Conservation (phyloP, 35 echinoderm and acorn worm species). For the Amphiura filiformis region DNA sequence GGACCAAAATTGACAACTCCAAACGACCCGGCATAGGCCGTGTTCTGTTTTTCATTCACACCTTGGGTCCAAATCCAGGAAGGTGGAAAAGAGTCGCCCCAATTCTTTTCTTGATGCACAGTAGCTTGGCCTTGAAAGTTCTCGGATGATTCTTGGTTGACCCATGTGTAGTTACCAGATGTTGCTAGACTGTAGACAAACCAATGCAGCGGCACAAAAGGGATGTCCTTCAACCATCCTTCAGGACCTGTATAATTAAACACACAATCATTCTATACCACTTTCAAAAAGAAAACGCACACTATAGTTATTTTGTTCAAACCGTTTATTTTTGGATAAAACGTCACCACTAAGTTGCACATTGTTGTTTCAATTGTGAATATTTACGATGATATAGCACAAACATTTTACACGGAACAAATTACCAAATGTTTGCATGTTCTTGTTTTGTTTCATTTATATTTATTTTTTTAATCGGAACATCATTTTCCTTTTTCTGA, state of each 20-base stretch:
- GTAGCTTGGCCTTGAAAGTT: conserved; percentile 39
- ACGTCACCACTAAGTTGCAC: no score
- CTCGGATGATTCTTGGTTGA: conserved; percentile 18
- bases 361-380: not conserved
- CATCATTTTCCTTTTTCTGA: no score
- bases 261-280: no score
- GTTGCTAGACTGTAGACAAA: conserved; percentile 88
- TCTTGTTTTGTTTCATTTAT: no score
- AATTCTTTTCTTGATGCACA: conserved; percentile 93
- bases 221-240: conserved; percentile 55
- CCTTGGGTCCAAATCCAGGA: conserved; percentile 87
- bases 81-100: conserved; percentile 78
- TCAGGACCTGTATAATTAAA: conserved; percentile 96
- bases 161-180: conserved; percentile 69
- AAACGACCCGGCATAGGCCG: conserved; percentile 71
- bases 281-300: no score
- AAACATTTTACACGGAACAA: no score
- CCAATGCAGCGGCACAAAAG: conserved; percentile 84
- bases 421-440: no score
- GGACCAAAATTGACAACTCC: conserved; percentile 26
- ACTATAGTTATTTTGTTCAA: no score
- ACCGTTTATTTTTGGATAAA: no score
- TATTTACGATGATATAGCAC: no score
- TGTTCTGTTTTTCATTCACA: conserved; percentile 18
- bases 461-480: no score